phyloP scores from a whole-genome alignment of 2,797 vertebrate genomes.

The Eospalax fontanierii region DNA sequence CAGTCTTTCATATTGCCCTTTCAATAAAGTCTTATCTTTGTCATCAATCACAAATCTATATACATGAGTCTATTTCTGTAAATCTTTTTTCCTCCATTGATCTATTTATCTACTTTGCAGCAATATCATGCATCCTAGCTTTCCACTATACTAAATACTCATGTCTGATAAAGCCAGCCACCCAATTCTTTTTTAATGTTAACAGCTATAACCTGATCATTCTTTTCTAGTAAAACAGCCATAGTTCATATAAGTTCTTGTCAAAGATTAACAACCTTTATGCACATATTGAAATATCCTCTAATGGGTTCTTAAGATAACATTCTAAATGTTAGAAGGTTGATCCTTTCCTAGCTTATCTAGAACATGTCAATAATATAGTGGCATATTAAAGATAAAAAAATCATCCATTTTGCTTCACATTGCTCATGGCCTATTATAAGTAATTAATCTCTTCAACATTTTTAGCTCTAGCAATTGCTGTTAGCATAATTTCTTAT shows the following conservation, averaged over 20 bases:
- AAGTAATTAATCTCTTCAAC: constrained; percentile 75
- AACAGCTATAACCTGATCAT: not conserved
- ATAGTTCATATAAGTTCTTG: not conserved
- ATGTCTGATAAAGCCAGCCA: not conserved
- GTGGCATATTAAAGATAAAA: constrained; percentile 63
- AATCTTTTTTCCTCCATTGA: not conserved
- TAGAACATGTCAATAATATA: constrained; percentile 51
- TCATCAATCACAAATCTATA: not conserved
- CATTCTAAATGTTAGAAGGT: constrained; percentile 45
- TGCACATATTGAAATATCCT: not conserved
- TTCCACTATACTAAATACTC: constrained; percentile 7
- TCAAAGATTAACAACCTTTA: constrained; percentile 28
- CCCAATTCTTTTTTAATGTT: constrained; percentile 2
- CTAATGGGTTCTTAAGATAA: constrained; percentile 11
- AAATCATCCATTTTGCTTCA: constrained; percentile 68
- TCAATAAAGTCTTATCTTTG: not conserved
- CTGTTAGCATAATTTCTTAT: constrained; percentile 77
- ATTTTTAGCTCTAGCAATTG: constrained; percentile 70
- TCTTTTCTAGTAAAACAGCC: not conserved
- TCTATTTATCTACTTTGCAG: constrained; percentile 25
- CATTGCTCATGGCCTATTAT: constrained; percentile 55
- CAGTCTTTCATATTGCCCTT: not conserved
- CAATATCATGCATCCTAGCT: not conserved
- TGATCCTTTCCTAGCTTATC: constrained; percentile 53
- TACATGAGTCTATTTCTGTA: not conserved